Conservation (phyloP, 37 sponge, comb jelly and placozoan genomes). For the Amphimedon queenslandica region DNA sequence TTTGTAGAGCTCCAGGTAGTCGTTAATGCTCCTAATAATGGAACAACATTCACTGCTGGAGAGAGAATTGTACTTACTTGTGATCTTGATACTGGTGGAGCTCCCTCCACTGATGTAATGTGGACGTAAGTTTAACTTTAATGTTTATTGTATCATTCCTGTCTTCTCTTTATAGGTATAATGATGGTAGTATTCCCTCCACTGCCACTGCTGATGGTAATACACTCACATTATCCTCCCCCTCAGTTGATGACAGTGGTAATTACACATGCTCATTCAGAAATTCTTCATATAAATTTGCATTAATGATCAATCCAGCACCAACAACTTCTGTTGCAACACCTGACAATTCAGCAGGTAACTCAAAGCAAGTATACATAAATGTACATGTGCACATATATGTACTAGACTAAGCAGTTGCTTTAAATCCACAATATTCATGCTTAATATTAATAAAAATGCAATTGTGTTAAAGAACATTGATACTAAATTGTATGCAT, state of each 20-base stretch:
- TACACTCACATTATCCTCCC: background rate
- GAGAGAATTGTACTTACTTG: slow-evolving; percentile 1
- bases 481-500: too few relatives aligned
- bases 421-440: too few relatives aligned
- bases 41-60: background rate
- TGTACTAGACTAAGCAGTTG: too few relatives aligned
- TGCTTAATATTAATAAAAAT: too few relatives aligned
- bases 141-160: too few relatives aligned
- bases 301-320: background rate
- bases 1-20: background rate
- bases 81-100: background rate
- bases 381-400: too few relatives aligned
- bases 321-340: too few relatives aligned
- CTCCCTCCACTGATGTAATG: background rate
- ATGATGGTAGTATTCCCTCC: background rate
- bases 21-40: background rate
- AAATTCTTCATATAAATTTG: background rate
- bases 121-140: background rate
- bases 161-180: too few relatives aligned
- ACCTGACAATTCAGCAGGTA: too few relatives aligned
- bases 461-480: too few relatives aligned
- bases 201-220: background rate
- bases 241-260: slow-evolving; percentile 4
- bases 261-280: background rate
- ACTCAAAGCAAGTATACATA: too few relatives aligned